Evolutionary conservation across 30 jellyfish, hydroid and myxozoan species (phyloP).

Genomic region (Turritopsis rubra): DNA sequence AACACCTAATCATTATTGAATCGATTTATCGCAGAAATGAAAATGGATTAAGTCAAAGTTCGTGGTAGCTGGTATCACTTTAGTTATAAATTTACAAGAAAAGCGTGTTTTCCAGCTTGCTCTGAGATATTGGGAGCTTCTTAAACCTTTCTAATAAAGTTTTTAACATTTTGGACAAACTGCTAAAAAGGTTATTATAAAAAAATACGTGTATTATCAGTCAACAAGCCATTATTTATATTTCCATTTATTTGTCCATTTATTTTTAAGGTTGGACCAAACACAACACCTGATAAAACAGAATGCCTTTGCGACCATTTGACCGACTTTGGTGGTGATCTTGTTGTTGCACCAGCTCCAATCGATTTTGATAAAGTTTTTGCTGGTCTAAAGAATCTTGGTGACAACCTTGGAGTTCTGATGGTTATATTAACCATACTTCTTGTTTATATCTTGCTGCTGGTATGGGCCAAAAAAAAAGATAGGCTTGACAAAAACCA

Average conservation of each 20-base stretch:
- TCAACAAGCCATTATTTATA: background rate
- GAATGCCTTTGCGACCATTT: conserved; percentile 76
- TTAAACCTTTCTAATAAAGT: too few species aligned
- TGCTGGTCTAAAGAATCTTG: conserved; percentile 54
- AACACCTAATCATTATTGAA: too few species aligned
- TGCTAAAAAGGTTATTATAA: too few species aligned
- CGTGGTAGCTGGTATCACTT: too few species aligned
- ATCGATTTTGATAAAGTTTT: conserved; percentile 69
- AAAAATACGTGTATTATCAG: too few species aligned
- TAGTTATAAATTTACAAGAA: too few species aligned
- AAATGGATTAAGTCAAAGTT: too few species aligned
- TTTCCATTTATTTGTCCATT: background rate
- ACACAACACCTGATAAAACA: conserved; percentile 38
- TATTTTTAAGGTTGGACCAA: conserved; percentile 46
- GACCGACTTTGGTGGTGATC: conserved; percentile 75
- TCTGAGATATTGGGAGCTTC: too few species aligned
- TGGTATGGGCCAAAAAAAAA: conserved; percentile 33
- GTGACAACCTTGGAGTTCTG: conserved; percentile 54
- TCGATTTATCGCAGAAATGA: too few species aligned
- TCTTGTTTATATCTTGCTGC: conserved; percentile 27
- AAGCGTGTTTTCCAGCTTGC: too few species aligned
- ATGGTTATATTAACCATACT: conserved; percentile 19
- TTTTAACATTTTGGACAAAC: too few species aligned
- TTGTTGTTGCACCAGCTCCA: conserved; percentile 82
- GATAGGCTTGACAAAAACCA: conserved; percentile 42